These are phyloP conservation scores for Platichthys flesus DNA, from an alignment of 2,113 vertebrate species.

Conservation along the genomic window DNA sequence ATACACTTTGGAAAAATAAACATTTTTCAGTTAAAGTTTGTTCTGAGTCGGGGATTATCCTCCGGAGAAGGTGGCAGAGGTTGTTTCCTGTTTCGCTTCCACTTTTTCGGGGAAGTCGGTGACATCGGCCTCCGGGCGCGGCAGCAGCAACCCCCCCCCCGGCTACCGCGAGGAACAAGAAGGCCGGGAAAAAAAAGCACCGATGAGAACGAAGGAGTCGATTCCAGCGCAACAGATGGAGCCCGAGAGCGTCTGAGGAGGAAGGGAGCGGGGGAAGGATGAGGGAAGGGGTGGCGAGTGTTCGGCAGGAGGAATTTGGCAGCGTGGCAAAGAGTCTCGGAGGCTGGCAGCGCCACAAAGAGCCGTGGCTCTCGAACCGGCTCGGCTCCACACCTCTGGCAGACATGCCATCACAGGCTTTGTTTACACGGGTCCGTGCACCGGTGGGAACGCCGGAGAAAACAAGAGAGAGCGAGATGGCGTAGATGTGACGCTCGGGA, in stretches of 20 bases:
- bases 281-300: conserved; percentile 43
- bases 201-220: conserved; percentile 27
- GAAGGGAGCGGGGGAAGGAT: conserved; percentile 19
- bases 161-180: conserved; percentile 39
- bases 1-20: conserved; percentile 72
- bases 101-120: conserved; percentile 1
- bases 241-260: conserved; percentile 28
- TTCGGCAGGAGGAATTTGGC: conserved; percentile 64
- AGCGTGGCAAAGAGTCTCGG: conserved; percentile 65
- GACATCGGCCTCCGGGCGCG: conserved; percentile 43
- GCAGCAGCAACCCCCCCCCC: neutral
- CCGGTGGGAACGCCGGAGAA: conserved; percentile 33
- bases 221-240: conserved; percentile 75
- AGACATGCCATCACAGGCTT: conserved; percentile 63
- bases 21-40: conserved; percentile 77
- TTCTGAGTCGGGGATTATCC: conserved; percentile 48
- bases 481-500: conserved; percentile 17
- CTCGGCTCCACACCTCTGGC: conserved; percentile 70
- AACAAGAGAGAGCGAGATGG: conserved; percentile 28
- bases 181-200: conserved; percentile 39
- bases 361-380: conserved; percentile 60
- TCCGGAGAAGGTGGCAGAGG: neutral
- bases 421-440: conserved; percentile 48
- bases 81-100: conserved; percentile 25
- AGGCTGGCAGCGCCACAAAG: conserved; percentile 79